Base-by-base conservation (phyloP, 2,797 vertebrate species). In the Enteromius radiatus region DNA sequence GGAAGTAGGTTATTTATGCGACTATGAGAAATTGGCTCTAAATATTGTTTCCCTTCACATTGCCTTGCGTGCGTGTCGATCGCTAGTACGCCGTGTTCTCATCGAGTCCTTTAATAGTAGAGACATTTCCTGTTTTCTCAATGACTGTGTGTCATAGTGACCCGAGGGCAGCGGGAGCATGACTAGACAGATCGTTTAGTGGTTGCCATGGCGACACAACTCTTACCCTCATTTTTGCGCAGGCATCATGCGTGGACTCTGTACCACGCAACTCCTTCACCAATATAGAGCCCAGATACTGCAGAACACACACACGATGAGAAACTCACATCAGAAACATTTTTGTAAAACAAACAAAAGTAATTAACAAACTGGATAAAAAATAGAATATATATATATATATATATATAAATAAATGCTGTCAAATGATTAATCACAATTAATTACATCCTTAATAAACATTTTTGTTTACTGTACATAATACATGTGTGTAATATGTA, bases 271-370 rank as follows among this genome's bases (percentile, higher is more conserved):
- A 93, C 90, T 99, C 98, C 92, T 99, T 99, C 87, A 99, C 97
- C 94, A 99, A 93, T 98, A 99, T 99, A 87, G 98, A 99, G 90
- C 98, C 98, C 95, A 99, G 95, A 93, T 99, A 99, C 98, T 99
- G 91, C 88, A 89, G 65, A 67, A 54, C n/a, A 87, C 31, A 78
- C 41, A 81, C 23, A 56, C 21, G 74, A 43, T 6, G 64, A 68
- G 47, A 28, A 68, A 67, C 4, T 52, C 38, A 45, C 56, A 8
- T 45, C 5, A n/a, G n/a, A n/a, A n/a, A n/a, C 2, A 23, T 56
- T 56, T 1, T 26, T 23, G n/a, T 23, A 10, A 23, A 56, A 11
- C 23, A n/a, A 52, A 47, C 0, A 1, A 43, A 43, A 43, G 12
- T 43, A 43, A 43, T 43, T 12, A 43, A 43, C 41, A 43, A 47